phyloP scores from a whole-genome alignment of 1,140 invertebrate genomes.

The Drosophila repletoides region DNA sequence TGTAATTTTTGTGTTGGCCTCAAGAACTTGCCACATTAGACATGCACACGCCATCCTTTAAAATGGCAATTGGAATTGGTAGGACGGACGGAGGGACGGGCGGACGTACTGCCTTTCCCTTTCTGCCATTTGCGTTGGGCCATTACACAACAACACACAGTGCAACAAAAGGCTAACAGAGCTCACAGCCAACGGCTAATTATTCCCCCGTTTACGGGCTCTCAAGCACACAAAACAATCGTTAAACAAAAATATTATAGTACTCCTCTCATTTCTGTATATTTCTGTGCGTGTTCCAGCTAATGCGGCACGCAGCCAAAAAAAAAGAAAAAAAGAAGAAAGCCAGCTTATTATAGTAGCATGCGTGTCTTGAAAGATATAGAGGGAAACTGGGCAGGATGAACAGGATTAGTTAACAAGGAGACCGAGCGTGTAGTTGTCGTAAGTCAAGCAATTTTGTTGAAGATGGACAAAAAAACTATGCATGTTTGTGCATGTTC shows the following conservation, averaged over 20 bases:
- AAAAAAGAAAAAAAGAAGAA: neutral
- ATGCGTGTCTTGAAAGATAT: constrained; percentile 35
- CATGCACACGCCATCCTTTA: constrained; percentile 72
- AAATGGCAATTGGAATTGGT: constrained; percentile 61
- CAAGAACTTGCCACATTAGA: constrained; percentile 59
- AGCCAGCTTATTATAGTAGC: constrained; percentile 2
- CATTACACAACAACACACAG: constrained; percentile 44
- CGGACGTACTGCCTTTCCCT: neutral
- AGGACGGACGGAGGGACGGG: no score
- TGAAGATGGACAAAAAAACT: constrained; percentile 33
- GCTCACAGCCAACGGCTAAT: constrained; percentile 56
- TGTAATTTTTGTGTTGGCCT: constrained; percentile 26
- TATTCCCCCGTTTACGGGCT: constrained; percentile 71
- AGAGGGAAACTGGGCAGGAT: constrained; percentile 6
- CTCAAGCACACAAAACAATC: constrained; percentile 66
- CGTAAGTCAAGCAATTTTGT: constrained; percentile 44
- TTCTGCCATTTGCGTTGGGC: constrained; percentile 27
- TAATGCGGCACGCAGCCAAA: constrained; percentile 46
- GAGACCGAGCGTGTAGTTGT: constrained; percentile 4
- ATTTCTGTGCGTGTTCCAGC: constrained; percentile 71
- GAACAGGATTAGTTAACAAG: constrained; percentile 54
- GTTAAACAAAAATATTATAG: constrained; percentile 76
- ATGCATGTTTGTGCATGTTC: constrained; percentile 27
- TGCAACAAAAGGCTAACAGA: constrained; percentile 51
- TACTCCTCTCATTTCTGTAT: constrained; percentile 32